These are phyloP conservation scores for Cheilosia vulpina DNA, from an alignment of 2,888 invertebrate genomes.

Conservation along the genomic window DNA sequence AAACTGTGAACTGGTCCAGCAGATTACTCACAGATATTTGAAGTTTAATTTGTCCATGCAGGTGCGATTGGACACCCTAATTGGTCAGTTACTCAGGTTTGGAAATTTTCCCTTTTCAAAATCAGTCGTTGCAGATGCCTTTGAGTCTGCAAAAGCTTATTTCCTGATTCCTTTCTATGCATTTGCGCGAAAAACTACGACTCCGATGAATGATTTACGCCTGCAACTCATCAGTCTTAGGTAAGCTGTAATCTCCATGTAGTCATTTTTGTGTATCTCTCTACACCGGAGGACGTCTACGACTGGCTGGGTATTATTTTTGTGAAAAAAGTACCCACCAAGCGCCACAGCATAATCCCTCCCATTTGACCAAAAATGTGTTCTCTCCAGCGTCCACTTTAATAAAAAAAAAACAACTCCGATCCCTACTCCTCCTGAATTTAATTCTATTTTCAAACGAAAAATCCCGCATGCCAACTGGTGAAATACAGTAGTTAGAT, in stretches of 20 bases:
- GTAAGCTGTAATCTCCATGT: neutral
- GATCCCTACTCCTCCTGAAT: neutral
- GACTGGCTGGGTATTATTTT: neutral
- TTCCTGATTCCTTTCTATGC: neutral
- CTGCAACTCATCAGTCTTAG: neutral
- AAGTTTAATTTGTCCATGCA: too few relatives aligned
- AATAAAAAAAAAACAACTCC: neutral
- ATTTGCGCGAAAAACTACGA: neutral
- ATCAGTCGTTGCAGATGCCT: too few relatives aligned
- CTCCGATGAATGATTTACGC: conserved; percentile 10
- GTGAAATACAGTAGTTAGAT: neutral
- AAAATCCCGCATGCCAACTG: neutral
- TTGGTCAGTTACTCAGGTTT: too few relatives aligned
- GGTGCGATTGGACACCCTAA: too few relatives aligned
- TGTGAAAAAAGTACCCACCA: neutral
- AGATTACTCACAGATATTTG: too few relatives aligned
- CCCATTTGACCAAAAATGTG: neutral
- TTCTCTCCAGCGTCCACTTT: conserved; percentile 7
- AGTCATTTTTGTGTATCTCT: neutral
- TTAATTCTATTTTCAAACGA: conserved; percentile 38
- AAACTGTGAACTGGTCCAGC: too few relatives aligned
- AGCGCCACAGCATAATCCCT: neutral
- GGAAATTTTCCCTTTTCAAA: too few relatives aligned
- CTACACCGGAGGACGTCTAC: neutral
- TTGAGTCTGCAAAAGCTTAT: neutral